phyloP scores from a whole-genome alignment of 2,888 invertebrate genomes.

The Pilophorus perplexus region DNA sequence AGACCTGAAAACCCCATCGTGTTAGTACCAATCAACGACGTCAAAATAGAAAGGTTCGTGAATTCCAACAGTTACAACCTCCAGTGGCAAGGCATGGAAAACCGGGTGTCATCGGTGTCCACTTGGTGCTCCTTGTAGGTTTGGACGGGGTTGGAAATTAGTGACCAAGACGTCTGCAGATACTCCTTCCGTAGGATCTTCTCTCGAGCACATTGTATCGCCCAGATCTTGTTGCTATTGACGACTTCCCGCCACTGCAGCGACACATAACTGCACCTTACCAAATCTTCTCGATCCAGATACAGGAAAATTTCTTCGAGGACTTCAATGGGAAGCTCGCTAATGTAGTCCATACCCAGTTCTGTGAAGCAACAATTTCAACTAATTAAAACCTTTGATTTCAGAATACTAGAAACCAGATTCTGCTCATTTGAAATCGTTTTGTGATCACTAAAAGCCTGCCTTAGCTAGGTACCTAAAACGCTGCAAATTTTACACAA shows the following conservation, averaged over 20 bases:
- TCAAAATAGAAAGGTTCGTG: too few species aligned
- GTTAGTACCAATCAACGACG: too few species aligned
- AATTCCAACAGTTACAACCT: too few species aligned
- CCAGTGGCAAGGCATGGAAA: constrained; percentile 35
- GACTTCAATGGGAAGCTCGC: constrained; percentile 42
- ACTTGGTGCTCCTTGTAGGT: constrained; percentile 3
- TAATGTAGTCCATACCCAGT: constrained; percentile 35
- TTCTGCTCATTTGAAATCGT: too few species aligned
- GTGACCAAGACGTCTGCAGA: constrained; percentile 24
- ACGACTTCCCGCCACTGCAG: constrained; percentile 44
- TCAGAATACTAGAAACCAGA: too few species aligned
- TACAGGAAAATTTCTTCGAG: constrained; percentile 43
- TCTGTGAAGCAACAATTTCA: constrained; percentile 19
- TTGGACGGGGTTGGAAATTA: constrained; percentile 36
- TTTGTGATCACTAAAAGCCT: too few species aligned
- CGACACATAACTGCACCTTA: constrained; percentile 40
- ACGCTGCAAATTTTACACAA: too few species aligned
- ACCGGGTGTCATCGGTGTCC: constrained; percentile 6
- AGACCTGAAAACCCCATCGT: too few species aligned
- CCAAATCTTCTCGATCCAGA: constrained; percentile 39
- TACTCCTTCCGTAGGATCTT: constrained; percentile 20
- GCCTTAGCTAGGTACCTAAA: too few species aligned
- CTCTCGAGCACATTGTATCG: constrained; percentile 35
- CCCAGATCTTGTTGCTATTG: constrained; percentile 45
- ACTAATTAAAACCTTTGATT: too few species aligned